These are phyloP conservation scores for Platichthys stellatus DNA, from an alignment of 2,113 vertebrate genomes.

Conservation along the genomic window DNA sequence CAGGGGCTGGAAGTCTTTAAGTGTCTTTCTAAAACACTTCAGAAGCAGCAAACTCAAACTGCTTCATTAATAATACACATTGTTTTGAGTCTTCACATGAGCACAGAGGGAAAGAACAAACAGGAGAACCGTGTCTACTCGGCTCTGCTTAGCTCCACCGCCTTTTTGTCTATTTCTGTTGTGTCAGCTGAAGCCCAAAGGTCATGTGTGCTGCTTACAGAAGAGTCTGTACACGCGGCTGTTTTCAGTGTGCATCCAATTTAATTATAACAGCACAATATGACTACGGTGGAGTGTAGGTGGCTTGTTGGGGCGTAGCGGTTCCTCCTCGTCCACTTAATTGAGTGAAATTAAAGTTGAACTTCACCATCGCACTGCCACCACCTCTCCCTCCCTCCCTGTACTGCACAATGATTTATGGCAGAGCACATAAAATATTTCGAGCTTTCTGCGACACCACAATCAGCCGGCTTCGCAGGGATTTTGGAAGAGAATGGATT, in stretches of 20 bases:
- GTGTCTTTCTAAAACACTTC: not conserved
- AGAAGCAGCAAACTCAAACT: not conserved
- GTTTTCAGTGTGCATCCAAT: constrained; percentile 10
- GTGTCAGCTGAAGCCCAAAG: constrained; percentile 42
- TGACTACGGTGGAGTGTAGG: not conserved
- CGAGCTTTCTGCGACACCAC: constrained; percentile 45
- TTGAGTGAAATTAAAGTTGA: constrained; percentile 3
- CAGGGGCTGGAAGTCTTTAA: not conserved
- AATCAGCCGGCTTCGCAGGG: constrained; percentile 26
- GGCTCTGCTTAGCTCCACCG: not conserved
- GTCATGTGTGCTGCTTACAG: constrained; percentile 32
- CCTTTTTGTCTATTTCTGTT: constrained; percentile 27
- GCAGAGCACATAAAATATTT: constrained; percentile 24
- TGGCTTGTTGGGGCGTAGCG: constrained; percentile 5
- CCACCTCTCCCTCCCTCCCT: not conserved
- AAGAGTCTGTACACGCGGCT: not conserved
- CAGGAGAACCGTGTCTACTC: constrained; percentile 8
- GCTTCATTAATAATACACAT: constrained; percentile 1
- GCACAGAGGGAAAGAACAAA: constrained; percentile 25
- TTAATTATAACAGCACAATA: constrained; percentile 23
- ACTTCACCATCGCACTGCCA: constrained; percentile 5
- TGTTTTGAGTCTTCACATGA: constrained; percentile 10
- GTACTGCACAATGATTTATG: constrained; percentile 60
- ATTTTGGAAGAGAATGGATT: constrained; percentile 42
- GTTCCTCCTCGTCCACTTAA: constrained; percentile 19